Conservation (phyloP, 2,113 vertebrate species). For the Rhea americana region DNA sequence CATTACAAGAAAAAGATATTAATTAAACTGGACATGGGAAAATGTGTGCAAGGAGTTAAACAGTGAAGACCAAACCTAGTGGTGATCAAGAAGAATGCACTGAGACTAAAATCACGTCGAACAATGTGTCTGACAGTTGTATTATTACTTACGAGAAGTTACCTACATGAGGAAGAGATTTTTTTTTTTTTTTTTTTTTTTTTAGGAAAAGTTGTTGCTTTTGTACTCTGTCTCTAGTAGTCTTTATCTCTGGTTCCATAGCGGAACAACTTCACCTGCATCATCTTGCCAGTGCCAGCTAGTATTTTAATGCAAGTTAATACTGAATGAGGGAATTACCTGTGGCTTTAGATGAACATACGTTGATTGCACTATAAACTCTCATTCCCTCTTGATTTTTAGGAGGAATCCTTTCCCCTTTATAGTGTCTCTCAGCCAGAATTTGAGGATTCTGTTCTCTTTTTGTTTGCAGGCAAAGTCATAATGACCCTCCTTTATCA, state of each 20-base stretch:
- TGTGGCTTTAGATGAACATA: background rate
- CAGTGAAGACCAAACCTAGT: background rate
- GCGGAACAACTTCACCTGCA: background rate
- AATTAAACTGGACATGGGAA: background rate
- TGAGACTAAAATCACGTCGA: background rate
- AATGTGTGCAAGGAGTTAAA: background rate
- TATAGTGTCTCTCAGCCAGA: background rate
- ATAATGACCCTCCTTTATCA: background rate
- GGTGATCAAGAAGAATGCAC: background rate
- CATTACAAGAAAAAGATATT: background rate
- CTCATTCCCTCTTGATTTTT: background rate
- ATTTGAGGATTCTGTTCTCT: background rate
- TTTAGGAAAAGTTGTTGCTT: background rate
- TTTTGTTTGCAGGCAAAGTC: background rate
- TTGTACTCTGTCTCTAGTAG: background rate
- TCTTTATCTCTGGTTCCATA: background rate
- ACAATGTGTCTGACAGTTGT: background rate
- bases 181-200: background rate
- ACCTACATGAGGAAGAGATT: background rate
- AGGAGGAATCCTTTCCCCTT: background rate
- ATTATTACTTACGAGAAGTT: background rate
- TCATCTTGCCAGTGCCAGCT: background rate
- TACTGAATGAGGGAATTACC: background rate
- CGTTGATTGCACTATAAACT: rapidly evolving
- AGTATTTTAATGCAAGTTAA: background rate